phyloP scores from a whole-genome alignment of 2,113 vertebrate genomes.

The Chloroceryle aenea region DNA sequence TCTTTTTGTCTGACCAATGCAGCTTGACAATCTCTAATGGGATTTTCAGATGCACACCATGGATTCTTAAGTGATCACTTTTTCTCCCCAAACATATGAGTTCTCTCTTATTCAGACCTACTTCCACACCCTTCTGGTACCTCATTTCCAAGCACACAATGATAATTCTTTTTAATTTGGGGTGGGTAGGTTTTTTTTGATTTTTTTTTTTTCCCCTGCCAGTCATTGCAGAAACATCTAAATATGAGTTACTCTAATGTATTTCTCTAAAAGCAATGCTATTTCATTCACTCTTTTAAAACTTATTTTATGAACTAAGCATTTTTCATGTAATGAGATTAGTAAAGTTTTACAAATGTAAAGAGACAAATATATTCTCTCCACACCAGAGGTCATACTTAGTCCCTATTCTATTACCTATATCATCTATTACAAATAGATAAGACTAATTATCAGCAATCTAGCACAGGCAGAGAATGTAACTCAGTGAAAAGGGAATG shows the following conservation, averaged over 20 bases:
- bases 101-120: slow-evolving; percentile 55
- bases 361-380: background rate
- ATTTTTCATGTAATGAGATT: background rate
- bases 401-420: background rate
- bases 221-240: background rate
- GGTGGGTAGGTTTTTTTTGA: no score
- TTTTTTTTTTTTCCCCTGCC: background rate
- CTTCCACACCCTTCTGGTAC: slow-evolving; percentile 68
- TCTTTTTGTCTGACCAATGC: slow-evolving; percentile 76
- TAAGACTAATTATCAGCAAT: slow-evolving; percentile 63
- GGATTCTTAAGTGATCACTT: slow-evolving; percentile 76
- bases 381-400: background rate
- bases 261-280: background rate
- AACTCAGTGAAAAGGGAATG: slow-evolving; percentile 60
- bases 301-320: background rate
- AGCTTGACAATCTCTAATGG: slow-evolving; percentile 75
- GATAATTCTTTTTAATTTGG: slow-evolving; percentile 41
- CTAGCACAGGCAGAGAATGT: slow-evolving; percentile 49
- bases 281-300: background rate
- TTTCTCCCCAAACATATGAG: slow-evolving; percentile 73
- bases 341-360: background rate
- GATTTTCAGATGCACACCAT: slow-evolving; percentile 76
- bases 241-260: background rate
- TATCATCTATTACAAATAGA: background rate
- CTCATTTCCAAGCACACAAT: slow-evolving; percentile 42